Conservation (phyloP, 2,113 vertebrate species). For the Hippocampus abdominalis region DNA sequence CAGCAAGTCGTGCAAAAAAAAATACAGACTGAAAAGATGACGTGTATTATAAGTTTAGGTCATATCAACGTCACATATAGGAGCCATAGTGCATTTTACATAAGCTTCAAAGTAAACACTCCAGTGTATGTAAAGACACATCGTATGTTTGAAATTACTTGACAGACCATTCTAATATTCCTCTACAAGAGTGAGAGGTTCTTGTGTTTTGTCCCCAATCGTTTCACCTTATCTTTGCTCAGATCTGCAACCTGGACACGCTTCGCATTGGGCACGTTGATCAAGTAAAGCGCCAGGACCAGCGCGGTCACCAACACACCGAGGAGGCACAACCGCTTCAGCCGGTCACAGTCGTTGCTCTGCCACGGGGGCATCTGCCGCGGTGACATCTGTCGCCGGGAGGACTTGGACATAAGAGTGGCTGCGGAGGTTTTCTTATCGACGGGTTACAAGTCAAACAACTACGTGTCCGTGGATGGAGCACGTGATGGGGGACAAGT, state of each 20-base stretch:
- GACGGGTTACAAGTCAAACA: neutral
- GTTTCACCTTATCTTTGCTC: constrained; percentile 63
- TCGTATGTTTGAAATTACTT: neutral
- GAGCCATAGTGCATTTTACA: too few species aligned
- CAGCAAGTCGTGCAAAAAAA: too few species aligned
- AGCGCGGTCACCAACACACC: constrained; percentile 61
- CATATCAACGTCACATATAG: too few species aligned
- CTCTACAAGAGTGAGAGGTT: neutral
- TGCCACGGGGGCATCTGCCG: constrained; percentile 57
- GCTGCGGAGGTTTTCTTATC: neutral
- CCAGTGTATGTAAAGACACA: neutral
- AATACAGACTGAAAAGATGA: too few species aligned
- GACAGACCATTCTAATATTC: neutral
- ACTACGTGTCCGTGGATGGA: constrained; percentile 51
- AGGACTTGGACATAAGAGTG: constrained; percentile 64
- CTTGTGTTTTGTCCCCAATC: neutral
- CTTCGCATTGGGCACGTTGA: constrained; percentile 39
- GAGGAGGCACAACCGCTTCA: constrained; percentile 58
- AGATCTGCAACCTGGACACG: constrained; percentile 43
- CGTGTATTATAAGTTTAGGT: too few species aligned
- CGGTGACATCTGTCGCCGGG: constrained; percentile 57
- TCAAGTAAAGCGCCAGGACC: constrained; percentile 66
- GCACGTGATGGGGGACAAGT: constrained; percentile 3
- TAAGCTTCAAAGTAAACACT: too few species aligned
- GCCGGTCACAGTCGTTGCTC: constrained; percentile 49